These are phyloP conservation scores for Ceramica pisi DNA, from an alignment of 2,888 invertebrate genomes.

Conservation along the genomic window DNA sequence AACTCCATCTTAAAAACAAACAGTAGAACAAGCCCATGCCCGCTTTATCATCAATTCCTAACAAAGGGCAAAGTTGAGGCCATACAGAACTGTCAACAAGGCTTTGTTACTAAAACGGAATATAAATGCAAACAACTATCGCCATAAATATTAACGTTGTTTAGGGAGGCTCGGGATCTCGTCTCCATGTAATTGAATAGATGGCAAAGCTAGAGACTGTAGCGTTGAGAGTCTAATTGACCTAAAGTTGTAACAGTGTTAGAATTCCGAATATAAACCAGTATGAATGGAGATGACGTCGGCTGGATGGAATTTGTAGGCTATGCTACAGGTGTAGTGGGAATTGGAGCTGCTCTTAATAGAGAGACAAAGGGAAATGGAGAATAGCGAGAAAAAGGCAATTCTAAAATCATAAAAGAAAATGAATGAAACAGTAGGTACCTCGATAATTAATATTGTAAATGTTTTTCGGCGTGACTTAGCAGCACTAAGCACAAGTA, in stretches of 20 bases:
- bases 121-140: slow-evolving; percentile 56
- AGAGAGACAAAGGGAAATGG: background rate
- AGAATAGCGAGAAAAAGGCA: background rate
- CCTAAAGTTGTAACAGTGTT: slow-evolving; percentile 32
- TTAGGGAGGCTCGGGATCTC: slow-evolving; percentile 9
- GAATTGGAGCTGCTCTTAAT: background rate
- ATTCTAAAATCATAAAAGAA: background rate
- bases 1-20: slow-evolving; percentile 17
- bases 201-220: slow-evolving; percentile 22
- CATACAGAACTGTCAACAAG: slow-evolving; percentile 22
- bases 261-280: slow-evolving; percentile 10
- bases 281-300: slow-evolving; percentile 21
- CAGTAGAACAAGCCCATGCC: slow-evolving; percentile 4
- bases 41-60: slow-evolving; percentile 26
- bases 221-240: slow-evolving; percentile 42
- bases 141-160: slow-evolving; percentile 50
- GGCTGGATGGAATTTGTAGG: background rate
- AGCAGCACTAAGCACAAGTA: background rate
- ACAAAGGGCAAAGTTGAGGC: slow-evolving; percentile 27
- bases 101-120: slow-evolving; percentile 39
- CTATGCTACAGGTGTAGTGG: background rate
- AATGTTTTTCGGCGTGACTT: background rate
- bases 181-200: slow-evolving; percentile 34
- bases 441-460: background rate
- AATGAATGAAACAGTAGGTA: background rate